A percentile compares a stretch with the other conserved stretches of the same genome.
Evolutionary conservation across 1,140 invertebrate genomes (phyloP).

Genomic region (Gyrodactylus bullatarudis): DNA sequence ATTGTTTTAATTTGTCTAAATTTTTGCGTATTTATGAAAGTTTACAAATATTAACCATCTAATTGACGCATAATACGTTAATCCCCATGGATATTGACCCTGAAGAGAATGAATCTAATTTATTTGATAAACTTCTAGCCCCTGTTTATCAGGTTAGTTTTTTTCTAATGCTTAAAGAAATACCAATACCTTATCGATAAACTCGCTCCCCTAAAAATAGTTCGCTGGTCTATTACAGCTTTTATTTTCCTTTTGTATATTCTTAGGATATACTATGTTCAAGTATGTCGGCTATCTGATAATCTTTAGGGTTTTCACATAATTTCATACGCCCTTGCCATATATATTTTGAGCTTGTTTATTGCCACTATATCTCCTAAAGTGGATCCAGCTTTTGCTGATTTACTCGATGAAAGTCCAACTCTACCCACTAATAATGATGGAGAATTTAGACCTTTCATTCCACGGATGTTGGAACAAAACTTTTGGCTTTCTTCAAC

Average conservation of each 20-base stretch:
- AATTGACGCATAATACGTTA: too few species aligned
- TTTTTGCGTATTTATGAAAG: not conserved
- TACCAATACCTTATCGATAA: not conserved
- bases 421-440: not conserved
- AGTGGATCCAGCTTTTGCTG: slow-evolving; percentile 5
- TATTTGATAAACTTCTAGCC: not conserved
- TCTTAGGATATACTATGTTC: not conserved
- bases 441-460: slow-evolving; percentile 93
- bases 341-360: slow-evolving; percentile 5
- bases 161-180: not conserved
- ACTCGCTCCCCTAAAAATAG: not conserved
- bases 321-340: slow-evolving; percentile 4
- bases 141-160: not conserved
- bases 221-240: not conserved
- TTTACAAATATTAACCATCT: too few species aligned
- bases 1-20: not conserved
- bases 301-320: slow-evolving; percentile 5
- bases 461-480: slow-evolving; percentile 80
- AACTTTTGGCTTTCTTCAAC: slow-evolving; percentile 56
- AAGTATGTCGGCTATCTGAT: not conserved
- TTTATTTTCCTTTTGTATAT: not conserved
- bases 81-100: not conserved
- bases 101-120: not conserved
- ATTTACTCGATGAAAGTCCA: not conserved
- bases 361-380: not conserved